Evolutionary conservation across 64 coral and sea anemone species (phyloP), one percentile per base, ranked within the genome.

Genomic region (Stichodactyla helianthus): DNA sequence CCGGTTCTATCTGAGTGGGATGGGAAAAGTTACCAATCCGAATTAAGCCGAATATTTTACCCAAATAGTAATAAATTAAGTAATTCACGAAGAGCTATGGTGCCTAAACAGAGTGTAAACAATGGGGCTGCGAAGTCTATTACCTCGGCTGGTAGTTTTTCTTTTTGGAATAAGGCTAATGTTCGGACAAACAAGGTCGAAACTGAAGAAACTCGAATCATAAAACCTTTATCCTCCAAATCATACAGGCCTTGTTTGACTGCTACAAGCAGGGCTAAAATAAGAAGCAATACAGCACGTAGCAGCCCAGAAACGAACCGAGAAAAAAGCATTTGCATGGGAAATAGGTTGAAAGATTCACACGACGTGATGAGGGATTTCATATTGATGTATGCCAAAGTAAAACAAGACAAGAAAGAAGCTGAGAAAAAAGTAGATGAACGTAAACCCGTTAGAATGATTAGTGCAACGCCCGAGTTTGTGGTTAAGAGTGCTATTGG

Each of bases 371-470:
- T 84, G 62, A 57, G 83, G 25, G 83, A 84, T 17, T 84, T 84
- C 27, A 60, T 84, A 20, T 17, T 84, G 19, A 84, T 84, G 83
- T 84, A 84, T 63, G 83, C 83, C 15, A 84, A 84, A 63, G 83
- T 84, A 54, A 84, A 84, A 84, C 44, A 84, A 35, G 26, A 63
- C 59, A 35, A 23, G n/a, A 61, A 84, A 10, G 51, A 25, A 25
- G 83, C 0, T 7, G 53, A 84, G 56, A 57, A 28, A 25, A 18
- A 20, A 61, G 54, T 60, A 6, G 53, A 58, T 61, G 54, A 84
- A 15, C 28, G 13, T 51, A 54, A 57, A 9, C 51, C 51, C 7
- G 83, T 60, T n/a, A 51, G 83, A 28, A 84, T 84, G 83, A 60
- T 84, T 11, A 84, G 83, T 16, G 56, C 52, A 19, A 84, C 83